Percentiles rank a stretch among this genome's conserved stretches.
These are phyloP conservation scores for Agraylea sexmaculata DNA, from an alignment of 1,140 invertebrate genomes.

Conservation along the genomic window DNA sequence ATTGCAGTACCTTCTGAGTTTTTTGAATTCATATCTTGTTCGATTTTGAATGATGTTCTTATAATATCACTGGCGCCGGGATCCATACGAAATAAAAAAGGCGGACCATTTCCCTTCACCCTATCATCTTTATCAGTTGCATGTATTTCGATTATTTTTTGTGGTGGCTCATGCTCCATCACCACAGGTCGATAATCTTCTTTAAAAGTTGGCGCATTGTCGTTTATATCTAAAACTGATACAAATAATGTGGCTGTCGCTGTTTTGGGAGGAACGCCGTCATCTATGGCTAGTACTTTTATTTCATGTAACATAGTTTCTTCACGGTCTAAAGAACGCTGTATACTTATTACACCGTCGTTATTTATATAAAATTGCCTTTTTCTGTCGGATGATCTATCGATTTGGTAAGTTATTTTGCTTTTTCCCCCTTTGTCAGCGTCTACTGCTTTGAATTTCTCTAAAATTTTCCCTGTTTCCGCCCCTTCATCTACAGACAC, in stretches of 20 bases:
- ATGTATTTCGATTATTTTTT: constrained; percentile 48
- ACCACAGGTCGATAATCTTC: constrained; percentile 51
- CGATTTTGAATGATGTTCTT: constrained; percentile 47
- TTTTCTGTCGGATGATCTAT: constrained; percentile 45
- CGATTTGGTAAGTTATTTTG: constrained; percentile 44
- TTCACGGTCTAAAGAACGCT: constrained; percentile 44
- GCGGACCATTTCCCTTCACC: constrained; percentile 49
- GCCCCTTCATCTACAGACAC: constrained; percentile 51
- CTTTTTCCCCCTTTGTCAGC: constrained; percentile 47
- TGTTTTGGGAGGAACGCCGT: constrained; percentile 49
- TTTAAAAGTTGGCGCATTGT: constrained; percentile 45
- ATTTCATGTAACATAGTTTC: constrained; percentile 45
- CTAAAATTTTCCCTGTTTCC: constrained; percentile 45
- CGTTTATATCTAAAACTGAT: constrained; percentile 55
- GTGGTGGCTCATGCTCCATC: constrained; percentile 45
- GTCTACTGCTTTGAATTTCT: constrained; percentile 50
- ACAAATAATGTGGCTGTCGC: constrained; percentile 56
- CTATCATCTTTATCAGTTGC: constrained; percentile 54
- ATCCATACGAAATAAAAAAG: constrained; percentile 50
- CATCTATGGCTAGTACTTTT: constrained; percentile 50
- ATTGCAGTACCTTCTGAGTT: constrained; percentile 52
- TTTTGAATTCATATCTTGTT: constrained; percentile 41
- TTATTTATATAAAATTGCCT: constrained; percentile 47
- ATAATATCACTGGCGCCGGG: constrained; percentile 47
- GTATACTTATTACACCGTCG: constrained; percentile 48